These are phyloP conservation scores for Melozone crissalis DNA, from an alignment of 2,113 vertebrate species.

Conservation along the genomic window DNA sequence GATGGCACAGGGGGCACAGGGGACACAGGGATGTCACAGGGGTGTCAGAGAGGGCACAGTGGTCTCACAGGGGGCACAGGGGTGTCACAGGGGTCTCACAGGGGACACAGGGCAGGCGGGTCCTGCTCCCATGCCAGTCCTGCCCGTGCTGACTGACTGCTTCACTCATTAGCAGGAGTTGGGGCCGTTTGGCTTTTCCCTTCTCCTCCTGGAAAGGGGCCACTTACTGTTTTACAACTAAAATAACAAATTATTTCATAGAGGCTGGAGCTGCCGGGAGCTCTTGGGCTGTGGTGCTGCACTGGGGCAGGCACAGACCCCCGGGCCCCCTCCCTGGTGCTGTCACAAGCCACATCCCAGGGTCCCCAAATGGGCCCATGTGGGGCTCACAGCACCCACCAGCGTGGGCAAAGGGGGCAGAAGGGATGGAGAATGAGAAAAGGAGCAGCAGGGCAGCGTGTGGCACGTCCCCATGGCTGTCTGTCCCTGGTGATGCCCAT, in stretches of 20 bases:
- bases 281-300: neutral
- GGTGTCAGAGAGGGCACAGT: neutral
- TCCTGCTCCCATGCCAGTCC: neutral
- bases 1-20: neutral
- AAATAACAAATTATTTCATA: slow-evolving; percentile 60
- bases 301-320: neutral
- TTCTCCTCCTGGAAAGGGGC: slow-evolving; percentile 1
- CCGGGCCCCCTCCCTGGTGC: rapidly evolving
- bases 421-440: neutral
- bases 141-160: neutral
- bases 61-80: neutral
- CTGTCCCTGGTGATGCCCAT: neutral
- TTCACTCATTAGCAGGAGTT: neutral
- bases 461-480: neutral
- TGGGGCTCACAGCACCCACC: neutral
- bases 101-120: rapidly evolving
- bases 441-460: neutral
- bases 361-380: neutral
- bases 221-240: slow-evolving; percentile 45
- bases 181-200: neutral
- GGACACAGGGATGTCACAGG: too few species aligned
- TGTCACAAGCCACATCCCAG: neutral
- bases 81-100: neutral
- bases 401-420: rapidly evolving
- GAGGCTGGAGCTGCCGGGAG: neutral